Evolutionary conservation across 2,888 invertebrate genomes (phyloP).

Genomic region (Gisinianus flammeolus): DNA sequence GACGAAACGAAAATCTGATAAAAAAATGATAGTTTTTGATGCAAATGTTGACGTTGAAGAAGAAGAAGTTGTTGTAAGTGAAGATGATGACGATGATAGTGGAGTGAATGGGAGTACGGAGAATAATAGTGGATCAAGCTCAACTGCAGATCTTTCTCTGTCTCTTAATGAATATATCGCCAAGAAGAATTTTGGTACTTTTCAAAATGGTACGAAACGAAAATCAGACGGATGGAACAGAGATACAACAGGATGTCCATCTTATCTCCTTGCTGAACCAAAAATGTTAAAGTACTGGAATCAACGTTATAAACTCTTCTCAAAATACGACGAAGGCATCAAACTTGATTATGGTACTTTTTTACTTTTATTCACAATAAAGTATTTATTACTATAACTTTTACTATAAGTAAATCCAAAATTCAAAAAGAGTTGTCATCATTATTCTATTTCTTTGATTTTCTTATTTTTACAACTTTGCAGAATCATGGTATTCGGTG

Average conservation of each 20-base stretch:
- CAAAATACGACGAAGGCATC: constrained; percentile 88
- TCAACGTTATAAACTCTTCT: constrained; percentile 87
- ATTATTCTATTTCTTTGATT: not conserved
- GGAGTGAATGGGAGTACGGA: no score
- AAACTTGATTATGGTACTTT: constrained; percentile 77
- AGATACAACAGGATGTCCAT: not conserved
- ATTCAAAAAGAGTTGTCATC: not conserved
- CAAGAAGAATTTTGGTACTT: not conserved
- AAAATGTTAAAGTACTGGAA: constrained; percentile 77
- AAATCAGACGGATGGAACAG: not conserved
- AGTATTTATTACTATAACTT: not conserved
- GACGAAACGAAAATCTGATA: no score
- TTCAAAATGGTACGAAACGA: not conserved
- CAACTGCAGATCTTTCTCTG: no score
- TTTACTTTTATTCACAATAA: not conserved
- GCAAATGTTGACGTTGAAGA: not conserved
- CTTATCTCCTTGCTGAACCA: not conserved
- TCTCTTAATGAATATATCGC: not conserved
- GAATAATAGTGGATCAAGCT: no score
- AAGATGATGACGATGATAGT: not conserved
- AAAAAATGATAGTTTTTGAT: no score
- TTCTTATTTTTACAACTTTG: constrained; percentile 53
- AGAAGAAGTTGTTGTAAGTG: constrained; percentile 1
- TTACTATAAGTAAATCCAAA: not conserved
- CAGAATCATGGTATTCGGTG: constrained; percentile 98